These are phyloP conservation scores for Muscicapa adusta DNA, from an alignment of 2,113 vertebrate species.

Conservation along the genomic window DNA sequence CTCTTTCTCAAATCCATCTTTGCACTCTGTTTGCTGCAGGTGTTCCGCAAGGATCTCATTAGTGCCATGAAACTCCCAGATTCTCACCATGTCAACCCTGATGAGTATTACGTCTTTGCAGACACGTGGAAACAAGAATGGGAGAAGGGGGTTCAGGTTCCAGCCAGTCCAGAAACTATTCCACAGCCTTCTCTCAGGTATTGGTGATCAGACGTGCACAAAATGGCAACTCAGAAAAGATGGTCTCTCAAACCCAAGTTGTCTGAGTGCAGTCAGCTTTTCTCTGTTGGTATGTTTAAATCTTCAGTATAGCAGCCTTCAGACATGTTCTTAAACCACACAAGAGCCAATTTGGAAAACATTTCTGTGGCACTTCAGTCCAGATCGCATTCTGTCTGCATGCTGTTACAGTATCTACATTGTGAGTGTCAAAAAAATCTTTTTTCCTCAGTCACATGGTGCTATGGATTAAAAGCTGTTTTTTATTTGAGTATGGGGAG, in stretches of 20 bases:
- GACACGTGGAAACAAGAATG: constrained; percentile 98
- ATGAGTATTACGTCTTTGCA: constrained; percentile 91
- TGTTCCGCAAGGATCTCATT: constrained; percentile 99
- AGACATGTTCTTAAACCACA: not conserved
- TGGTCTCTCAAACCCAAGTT: not conserved
- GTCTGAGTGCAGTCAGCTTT: not conserved
- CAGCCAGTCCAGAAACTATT: constrained; percentile 87
- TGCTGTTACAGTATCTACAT: not conserved
- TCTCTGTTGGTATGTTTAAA: not conserved
- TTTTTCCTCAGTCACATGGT: not conserved
- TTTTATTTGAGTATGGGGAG: not conserved
- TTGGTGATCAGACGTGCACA: fast-evolving
- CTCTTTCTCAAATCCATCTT: not conserved
- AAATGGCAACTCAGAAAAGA: not conserved
- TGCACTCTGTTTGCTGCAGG: constrained; percentile 67
- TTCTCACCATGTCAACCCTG: constrained; percentile 88
- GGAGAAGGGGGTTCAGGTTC: constrained; percentile 98
- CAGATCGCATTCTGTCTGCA: not conserved
- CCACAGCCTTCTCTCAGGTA: constrained; percentile 90
- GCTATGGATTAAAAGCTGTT: not conserved
- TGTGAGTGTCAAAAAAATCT: not conserved
- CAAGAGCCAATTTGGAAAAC: not conserved
- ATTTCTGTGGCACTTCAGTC: not conserved
- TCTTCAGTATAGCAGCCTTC: not conserved
- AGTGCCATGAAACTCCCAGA: constrained; percentile 99